Evolutionary conservation across 2,888 invertebrate genomes (phyloP).

Genomic region (Mythimna loreyi): DNA sequence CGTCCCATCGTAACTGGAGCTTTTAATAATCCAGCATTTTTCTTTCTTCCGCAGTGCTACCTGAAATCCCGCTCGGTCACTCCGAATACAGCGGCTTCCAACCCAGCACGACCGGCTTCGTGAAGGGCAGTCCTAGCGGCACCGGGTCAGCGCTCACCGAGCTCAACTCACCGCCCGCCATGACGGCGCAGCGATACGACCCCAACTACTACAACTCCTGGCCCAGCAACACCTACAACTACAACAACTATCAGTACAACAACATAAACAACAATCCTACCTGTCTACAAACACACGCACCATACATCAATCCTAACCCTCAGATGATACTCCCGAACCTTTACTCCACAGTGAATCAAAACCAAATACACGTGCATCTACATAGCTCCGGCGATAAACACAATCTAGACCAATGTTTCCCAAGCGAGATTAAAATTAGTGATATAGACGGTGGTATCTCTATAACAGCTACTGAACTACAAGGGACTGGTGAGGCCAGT

Average conservation of each 20-base stretch:
- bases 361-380: conserved; percentile 95
- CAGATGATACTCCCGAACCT: conserved; percentile 95
- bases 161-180: conserved; percentile 79
- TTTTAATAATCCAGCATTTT: conserved; percentile 18
- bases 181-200: conserved; percentile 86
- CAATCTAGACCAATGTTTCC: conserved; percentile 92
- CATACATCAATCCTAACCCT: conserved; percentile 91
- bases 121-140: conserved; percentile 82
- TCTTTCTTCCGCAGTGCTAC: conserved; percentile 82
- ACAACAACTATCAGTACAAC: conserved; percentile 94
- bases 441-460: conserved; percentile 91
- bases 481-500: conserved; percentile 85
- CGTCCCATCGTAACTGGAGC: neutral
- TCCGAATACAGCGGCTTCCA: conserved; percentile 85
- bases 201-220: conserved; percentile 91
- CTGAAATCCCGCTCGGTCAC: conserved; percentile 89
- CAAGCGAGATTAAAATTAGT: conserved; percentile 91
- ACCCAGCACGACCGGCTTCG: conserved; percentile 78
- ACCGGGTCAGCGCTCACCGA: conserved; percentile 84
- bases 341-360: conserved; percentile 96
- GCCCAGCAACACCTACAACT: conserved; percentile 92
- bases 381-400: conserved; percentile 93
- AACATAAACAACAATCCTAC: conserved; percentile 90
- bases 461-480: conserved; percentile 85
- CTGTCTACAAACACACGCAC: conserved; percentile 90